Conservation (phyloP, 2,888 invertebrate genomes). For the Stenodema calcarata region DNA sequence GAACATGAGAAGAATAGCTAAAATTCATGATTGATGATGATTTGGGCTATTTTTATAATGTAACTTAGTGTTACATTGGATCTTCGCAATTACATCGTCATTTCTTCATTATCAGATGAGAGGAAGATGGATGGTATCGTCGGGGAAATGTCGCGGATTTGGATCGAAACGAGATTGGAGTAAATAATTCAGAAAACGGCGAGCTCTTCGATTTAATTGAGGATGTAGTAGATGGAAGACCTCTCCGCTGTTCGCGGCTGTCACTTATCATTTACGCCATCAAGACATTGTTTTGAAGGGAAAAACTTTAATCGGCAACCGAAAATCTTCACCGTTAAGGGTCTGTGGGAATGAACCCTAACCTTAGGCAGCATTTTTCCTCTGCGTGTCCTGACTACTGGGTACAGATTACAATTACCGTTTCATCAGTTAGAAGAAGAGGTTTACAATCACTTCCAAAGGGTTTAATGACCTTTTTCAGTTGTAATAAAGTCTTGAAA, state of each 20-base stretch:
- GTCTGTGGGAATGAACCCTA: no score
- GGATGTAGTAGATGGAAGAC: not conserved
- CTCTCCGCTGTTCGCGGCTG: not conserved
- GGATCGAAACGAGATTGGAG: not conserved
- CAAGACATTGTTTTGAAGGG: no score
- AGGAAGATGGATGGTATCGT: not conserved
- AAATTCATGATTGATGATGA: not conserved
- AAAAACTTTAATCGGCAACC: no score
- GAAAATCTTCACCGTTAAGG: no score
- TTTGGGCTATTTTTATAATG: not conserved
- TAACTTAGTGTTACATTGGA: not conserved
- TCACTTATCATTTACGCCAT: no score
- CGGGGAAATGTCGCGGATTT: not conserved
- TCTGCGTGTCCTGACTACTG: no score
- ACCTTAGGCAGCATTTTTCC: no score
- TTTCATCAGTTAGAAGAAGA: no score
- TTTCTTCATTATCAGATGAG: not conserved
- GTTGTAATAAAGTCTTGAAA: no score
- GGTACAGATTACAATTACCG: no score
- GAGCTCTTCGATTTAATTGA: not conserved
- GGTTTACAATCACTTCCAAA: no score
- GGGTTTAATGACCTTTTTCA: no score
- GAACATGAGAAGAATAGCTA: not conserved
- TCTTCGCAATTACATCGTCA: not conserved
- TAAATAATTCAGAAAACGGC: not conserved